A percentile compares a stretch with the other conserved stretches of the same genome.
These are phyloP conservation scores for Chironomus tentans DNA, from an alignment of 2,888 invertebrate species.

Conservation along the genomic window DNA sequence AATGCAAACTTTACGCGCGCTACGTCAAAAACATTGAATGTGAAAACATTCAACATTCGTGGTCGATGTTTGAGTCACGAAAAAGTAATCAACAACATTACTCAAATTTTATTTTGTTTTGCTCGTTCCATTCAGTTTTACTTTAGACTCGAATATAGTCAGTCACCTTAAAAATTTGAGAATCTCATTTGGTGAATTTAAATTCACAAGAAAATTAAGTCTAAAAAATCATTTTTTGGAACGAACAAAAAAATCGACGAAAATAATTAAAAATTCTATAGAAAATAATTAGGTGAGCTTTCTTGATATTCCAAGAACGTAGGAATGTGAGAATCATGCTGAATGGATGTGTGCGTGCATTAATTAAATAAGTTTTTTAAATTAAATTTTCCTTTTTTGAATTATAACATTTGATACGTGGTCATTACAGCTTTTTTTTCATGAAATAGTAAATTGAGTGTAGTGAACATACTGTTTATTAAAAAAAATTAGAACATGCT, in stretches of 20 bases:
- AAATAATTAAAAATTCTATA: constrained; percentile 6
- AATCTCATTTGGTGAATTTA: neutral
- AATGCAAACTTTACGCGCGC: neutral
- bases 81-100: neutral
- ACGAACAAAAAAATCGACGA: neutral
- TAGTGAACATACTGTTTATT: too few relatives aligned
- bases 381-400: neutral
- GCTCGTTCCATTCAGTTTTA: neutral
- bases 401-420: neutral
- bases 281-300: constrained; percentile 20
- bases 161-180: neutral
- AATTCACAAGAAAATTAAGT: neutral
- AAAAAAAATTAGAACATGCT: neutral
- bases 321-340: neutral
- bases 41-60: neutral
- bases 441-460: too few relatives aligned
- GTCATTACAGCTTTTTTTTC: too few relatives aligned
- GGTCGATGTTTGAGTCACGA: neutral
- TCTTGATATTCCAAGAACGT: neutral
- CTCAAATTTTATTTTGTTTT: neutral
- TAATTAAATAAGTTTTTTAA: neutral
- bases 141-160: constrained; percentile 15
- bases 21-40: neutral
- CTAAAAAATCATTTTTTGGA: neutral
- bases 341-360: neutral